A percentile compares a stretch with the other conserved stretches of the same genome.
Evolutionary conservation across 2,113 vertebrate genomes (phyloP).

Genomic region (Grallaria varia): DNA sequence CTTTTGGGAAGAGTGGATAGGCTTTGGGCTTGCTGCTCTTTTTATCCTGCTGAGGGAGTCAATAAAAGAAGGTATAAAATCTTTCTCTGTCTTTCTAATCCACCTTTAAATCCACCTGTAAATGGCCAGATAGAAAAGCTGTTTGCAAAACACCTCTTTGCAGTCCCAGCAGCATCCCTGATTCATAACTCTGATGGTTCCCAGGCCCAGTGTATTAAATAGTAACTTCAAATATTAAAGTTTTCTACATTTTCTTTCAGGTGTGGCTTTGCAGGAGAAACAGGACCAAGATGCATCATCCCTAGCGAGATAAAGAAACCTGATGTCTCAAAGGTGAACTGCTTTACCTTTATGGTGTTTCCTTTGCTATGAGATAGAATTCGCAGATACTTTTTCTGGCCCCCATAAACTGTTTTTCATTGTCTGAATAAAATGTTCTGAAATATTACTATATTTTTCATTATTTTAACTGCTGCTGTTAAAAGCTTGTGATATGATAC

Average conservation of each 20-base stretch:
- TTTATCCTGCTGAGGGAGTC: not conserved
- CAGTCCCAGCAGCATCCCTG: not conserved
- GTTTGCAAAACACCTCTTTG: not conserved
- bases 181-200: not conserved
- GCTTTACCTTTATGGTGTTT: not conserved
- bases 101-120: not conserved
- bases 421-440: not conserved
- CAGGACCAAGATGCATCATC: constrained; percentile 95
- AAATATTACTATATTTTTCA: not conserved
- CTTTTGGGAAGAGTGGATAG: not conserved
- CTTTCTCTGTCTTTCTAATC: not conserved
- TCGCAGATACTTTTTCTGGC: not conserved
- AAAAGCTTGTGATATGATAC: not conserved
- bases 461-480: not conserved
- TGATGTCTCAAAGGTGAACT: constrained; percentile 80
- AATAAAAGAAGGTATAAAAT: not conserved
- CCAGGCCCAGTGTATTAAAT: not conserved
- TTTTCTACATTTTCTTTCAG: constrained; percentile 58
- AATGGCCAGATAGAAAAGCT: not conserved
- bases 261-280: constrained; percentile 98
- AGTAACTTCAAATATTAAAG: not conserved
- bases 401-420: not conserved
- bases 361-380: fast-evolving
- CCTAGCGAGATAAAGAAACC: constrained; percentile 93
- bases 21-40: not conserved